These are phyloP conservation scores for Campoletis raptor DNA, from an alignment of 2,888 invertebrate species.

Conservation along the genomic window DNA sequence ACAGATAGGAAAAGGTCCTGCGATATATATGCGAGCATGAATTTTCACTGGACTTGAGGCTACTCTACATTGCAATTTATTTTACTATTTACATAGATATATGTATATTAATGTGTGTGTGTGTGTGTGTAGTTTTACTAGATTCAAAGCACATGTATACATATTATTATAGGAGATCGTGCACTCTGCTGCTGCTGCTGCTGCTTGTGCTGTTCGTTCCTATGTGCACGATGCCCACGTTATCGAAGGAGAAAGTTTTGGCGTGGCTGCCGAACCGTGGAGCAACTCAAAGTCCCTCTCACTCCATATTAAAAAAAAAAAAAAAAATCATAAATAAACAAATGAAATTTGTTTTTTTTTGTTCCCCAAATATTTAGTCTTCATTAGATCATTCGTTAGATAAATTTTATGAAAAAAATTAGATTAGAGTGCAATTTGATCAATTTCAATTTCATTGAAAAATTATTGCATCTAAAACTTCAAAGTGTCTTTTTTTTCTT, in stretches of 20 bases:
- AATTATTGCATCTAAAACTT: background rate
- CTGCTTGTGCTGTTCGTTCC: slow-evolving; percentile 51
- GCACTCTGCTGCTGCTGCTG: slow-evolving; percentile 56
- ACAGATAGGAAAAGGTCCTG: slow-evolving; percentile 54
- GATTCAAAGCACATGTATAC: slow-evolving; percentile 45
- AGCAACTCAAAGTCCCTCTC: slow-evolving; percentile 51
- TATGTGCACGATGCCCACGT: slow-evolving; percentile 45
- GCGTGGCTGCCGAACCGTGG: slow-evolving; percentile 67
- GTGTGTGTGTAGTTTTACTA: slow-evolving; percentile 22
- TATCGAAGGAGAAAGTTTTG: slow-evolving; percentile 70
- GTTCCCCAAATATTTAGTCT: background rate
- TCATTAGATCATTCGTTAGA: no score
- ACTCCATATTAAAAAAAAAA: slow-evolving; percentile 29
- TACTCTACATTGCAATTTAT: slow-evolving; percentile 26
- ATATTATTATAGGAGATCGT: slow-evolving; percentile 64
- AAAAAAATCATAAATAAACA: slow-evolving; percentile 31
- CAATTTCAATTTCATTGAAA: background rate
- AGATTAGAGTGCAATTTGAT: background rate
- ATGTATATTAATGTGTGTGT: background rate
- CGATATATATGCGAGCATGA: slow-evolving; percentile 11
- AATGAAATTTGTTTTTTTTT: background rate
- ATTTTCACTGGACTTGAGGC: slow-evolving; percentile 47
- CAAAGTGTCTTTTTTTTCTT: slow-evolving; percentile 11
- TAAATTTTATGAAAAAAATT: background rate
- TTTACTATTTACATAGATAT: background rate